Conservation (phyloP, 2,888 invertebrate genomes). For the Chymomyza caudatula region DNA sequence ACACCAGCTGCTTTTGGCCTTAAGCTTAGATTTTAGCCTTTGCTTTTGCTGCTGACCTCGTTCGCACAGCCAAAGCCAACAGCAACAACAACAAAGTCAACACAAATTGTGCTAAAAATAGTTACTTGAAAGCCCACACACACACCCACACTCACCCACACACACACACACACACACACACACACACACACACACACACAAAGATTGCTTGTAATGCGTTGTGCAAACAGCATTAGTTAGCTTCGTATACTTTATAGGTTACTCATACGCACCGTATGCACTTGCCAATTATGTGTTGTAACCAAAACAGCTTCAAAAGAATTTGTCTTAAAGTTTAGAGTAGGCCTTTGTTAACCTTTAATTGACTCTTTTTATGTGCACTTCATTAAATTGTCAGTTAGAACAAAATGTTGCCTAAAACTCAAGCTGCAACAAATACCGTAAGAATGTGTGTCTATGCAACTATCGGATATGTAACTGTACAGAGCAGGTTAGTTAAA, state of each 20-base stretch:
- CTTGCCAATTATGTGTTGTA: neutral
- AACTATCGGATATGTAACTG: neutral
- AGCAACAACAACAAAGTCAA: neutral
- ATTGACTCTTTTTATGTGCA: neutral
- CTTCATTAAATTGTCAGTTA: neutral
- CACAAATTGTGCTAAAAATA: neutral
- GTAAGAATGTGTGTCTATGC: neutral
- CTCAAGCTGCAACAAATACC: no score
- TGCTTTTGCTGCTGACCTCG: slow-evolving; percentile 47
- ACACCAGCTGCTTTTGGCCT: slow-evolving; percentile 59
- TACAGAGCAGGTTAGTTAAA: no score
- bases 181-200: neutral
- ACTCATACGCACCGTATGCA: slow-evolving; percentile 30
- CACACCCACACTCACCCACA: neutral
- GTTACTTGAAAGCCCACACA: neutral
- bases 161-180: neutral
- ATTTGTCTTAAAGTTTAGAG: slow-evolving; percentile 13
- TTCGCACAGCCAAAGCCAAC: slow-evolving; percentile 16
- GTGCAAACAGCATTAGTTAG: no score
- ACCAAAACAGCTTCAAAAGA: neutral
- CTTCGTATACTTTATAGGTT: no score
- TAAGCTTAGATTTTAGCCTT: slow-evolving; percentile 60
- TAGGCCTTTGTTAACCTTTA: neutral
- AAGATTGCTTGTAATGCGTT: neutral
- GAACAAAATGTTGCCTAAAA: no score